Base-by-base conservation (phyloP, 2,797 vertebrate genomes). In the Cossypha dichroa region DNA sequence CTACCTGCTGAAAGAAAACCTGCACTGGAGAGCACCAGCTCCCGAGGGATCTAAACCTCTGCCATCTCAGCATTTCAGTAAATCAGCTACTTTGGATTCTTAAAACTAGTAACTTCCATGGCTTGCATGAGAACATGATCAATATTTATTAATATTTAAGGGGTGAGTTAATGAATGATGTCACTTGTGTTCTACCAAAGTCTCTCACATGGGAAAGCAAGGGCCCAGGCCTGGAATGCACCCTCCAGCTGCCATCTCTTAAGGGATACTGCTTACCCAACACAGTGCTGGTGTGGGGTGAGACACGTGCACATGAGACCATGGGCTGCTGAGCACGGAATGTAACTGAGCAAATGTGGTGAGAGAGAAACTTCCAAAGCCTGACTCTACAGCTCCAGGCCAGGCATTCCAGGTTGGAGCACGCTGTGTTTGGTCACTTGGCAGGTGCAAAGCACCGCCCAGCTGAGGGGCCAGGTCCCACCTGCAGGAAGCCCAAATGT, bases 321-420 rank as follows among this genome's bases (percentile, higher is more conserved):
- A 49, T 0, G 1, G 36, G 8, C 1, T 63, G 68, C 59, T 10
- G 22, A 58, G 56, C 60, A 6, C 0, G 0, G 36, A 31, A 38
- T 5, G 51, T 19, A 29, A 36, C 60, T 23, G 33, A 72, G 77
- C 60, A 67, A 66, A 74, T 0, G 13, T 0, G 2, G 6, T 3
- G 15, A 31, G 58, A 59, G 60, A 26, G 10, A 8, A 80, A 41
- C n/a, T 59, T 25, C 51, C 59, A 10, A 66, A 38, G 43, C 19
- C 70, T 46, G 79, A 40, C 45, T n/a, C 16, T 12, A 48, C 23
- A 20, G 9, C 88, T 62, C 43, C 16, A 31, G 51, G 48, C 26
- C 28, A 11, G 56, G 25, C 33, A 19, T 45, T 80, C 54, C 4
- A 13, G 21, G 13, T 1, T 31, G 72, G 43, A 34, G 25, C 40